A percentile compares a stretch with the other conserved stretches of the same genome.
Evolutionary conservation across 1,140 invertebrate genomes (phyloP).

Genomic region (Ceratina calcarata): DNA sequence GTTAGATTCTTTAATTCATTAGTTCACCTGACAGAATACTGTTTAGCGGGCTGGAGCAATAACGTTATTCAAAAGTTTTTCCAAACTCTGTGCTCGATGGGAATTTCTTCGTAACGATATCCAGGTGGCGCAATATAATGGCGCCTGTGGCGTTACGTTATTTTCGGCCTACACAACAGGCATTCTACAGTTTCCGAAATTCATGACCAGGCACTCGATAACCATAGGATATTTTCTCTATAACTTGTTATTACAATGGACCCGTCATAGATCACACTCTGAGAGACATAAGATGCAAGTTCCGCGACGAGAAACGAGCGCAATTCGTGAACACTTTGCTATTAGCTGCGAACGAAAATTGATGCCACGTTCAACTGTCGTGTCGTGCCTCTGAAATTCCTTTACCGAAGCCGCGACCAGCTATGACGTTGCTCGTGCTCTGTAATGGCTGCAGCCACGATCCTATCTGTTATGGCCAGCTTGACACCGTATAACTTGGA

Average conservation of each 20-base stretch:
- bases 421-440: slow-evolving; percentile 37
- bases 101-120: slow-evolving; percentile 65
- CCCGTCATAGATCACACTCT: slow-evolving; percentile 26
- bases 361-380: slow-evolving; percentile 44
- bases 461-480: not conserved
- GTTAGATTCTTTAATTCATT: slow-evolving; percentile 26
- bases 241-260: slow-evolving; percentile 11
- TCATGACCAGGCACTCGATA: slow-evolving; percentile 51
- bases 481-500: too few species aligned
- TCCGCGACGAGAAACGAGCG: not conserved
- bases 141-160: slow-evolving; percentile 60
- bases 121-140: slow-evolving; percentile 71
- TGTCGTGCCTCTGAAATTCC: slow-evolving; percentile 28
- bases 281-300: not conserved
- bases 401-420: slow-evolving; percentile 19
- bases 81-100: slow-evolving; percentile 59
- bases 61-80: slow-evolving; percentile 68
- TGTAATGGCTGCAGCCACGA: slow-evolving; percentile 34
- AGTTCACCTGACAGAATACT: slow-evolving; percentile 35
- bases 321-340: slow-evolving; percentile 1
- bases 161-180: slow-evolving; percentile 49
- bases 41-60: slow-evolving; percentile 30
- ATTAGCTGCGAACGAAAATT: not conserved
- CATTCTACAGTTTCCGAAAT: slow-evolving; percentile 54
- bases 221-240: slow-evolving; percentile 34